A percentile compares a stretch with the other conserved stretches of the same genome.
Evolutionary conservation across 2,888 invertebrate species (phyloP).

Genomic region (Polyommatus icarus): DNA sequence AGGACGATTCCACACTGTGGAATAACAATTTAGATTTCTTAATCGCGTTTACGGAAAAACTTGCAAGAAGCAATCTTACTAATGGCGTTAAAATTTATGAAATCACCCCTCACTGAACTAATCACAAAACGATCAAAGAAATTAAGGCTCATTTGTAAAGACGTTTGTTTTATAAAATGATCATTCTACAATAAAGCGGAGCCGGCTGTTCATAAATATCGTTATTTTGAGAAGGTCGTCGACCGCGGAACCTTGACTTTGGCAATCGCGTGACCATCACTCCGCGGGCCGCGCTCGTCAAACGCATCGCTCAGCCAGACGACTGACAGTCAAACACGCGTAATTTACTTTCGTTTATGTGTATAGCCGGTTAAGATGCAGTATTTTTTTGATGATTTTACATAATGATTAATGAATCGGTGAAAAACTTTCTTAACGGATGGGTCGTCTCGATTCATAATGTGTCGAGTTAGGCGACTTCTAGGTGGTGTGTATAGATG

Average conservation of each 20-base stretch:
- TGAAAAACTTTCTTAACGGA: neutral
- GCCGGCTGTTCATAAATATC: slow-evolving; percentile 6
- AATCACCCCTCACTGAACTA: neutral
- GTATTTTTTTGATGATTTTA: neutral
- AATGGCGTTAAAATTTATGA: neutral
- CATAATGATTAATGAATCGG: neutral
- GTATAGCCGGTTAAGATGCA: neutral
- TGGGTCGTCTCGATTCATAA: too few relatives aligned
- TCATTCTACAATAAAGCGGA: neutral
- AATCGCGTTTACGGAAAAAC: neutral
- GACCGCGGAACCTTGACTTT: slow-evolving; percentile 43
- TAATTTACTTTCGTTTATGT: slow-evolving; percentile 17
- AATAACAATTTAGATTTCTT: neutral
- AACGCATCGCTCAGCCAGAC: neutral
- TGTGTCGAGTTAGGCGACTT: too few relatives aligned
- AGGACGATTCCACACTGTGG: neutral
- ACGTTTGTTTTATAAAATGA: neutral
- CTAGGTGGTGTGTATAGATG: too few relatives aligned
- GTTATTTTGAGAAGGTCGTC: slow-evolving; percentile 32
- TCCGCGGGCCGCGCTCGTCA: slow-evolving; percentile 31
- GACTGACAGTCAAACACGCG: neutral
- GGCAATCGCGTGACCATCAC: slow-evolving; percentile 37
- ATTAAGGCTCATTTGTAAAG: neutral
- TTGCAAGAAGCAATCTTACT: neutral
- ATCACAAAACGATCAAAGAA: neutral